Percentiles rank a stretch among this genome's conserved stretches.
These are phyloP conservation scores for Agrochola lota DNA, from an alignment of 2,888 invertebrate species.

Conservation along the genomic window DNA sequence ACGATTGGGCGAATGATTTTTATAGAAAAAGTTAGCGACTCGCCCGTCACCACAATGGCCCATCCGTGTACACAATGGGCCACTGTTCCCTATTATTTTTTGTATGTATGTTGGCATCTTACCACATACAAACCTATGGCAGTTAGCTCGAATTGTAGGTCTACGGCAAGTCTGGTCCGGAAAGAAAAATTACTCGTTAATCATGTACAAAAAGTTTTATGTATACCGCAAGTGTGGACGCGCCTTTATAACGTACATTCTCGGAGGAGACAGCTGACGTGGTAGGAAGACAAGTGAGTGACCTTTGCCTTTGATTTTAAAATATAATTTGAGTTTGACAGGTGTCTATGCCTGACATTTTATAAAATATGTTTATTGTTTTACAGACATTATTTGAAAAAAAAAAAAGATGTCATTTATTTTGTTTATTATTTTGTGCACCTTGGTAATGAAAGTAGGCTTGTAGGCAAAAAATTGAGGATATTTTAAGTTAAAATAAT, in stretches of 20 bases:
- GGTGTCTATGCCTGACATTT: background rate
- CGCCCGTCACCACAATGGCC: conserved; percentile 60
- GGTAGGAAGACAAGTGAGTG: background rate
- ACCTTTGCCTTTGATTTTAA: conserved; percentile 11
- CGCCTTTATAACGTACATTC: conserved; percentile 49
- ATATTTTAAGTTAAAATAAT: conserved; percentile 15
- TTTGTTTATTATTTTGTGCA: conserved; percentile 7
- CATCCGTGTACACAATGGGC: conserved; percentile 45
- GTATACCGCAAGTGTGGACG: conserved; percentile 61
- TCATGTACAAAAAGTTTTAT: conserved; percentile 67
- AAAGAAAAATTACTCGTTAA: conserved; percentile 87
- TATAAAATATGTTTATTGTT: no score
- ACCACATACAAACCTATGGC: conserved; percentile 90
- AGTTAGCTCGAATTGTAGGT: conserved; percentile 76
- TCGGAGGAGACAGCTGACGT: conserved; percentile 53
- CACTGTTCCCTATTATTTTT: conserved; percentile 58
- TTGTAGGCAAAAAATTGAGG: conserved; percentile 19
- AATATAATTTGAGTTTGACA: conserved; percentile 4
- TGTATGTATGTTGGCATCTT: conserved; percentile 89
- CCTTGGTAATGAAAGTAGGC: background rate
- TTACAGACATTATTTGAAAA: background rate
- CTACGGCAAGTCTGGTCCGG: conserved; percentile 86
- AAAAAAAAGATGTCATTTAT: conserved; percentile 20
- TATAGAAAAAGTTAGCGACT: conserved; percentile 20
- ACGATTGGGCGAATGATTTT: conserved; percentile 35